These are phyloP conservation scores for Liopterus haemorrhoidalis DNA, from an alignment of 2,888 invertebrate genomes.

Conservation along the genomic window DNA sequence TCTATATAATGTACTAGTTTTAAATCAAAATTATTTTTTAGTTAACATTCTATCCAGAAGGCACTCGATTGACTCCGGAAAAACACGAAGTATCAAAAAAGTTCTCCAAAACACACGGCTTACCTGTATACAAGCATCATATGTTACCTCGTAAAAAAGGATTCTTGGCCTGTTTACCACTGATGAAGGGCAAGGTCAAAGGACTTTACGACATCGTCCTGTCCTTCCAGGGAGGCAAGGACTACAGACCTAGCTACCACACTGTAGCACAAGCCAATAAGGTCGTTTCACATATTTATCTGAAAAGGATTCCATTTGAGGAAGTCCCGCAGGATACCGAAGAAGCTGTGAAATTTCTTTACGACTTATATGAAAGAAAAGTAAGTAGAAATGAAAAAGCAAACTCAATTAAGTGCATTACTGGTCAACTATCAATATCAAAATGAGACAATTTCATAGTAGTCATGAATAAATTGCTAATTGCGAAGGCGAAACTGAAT, in stretches of 20 bases:
- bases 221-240: conserved; percentile 60
- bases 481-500: too few species aligned
- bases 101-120: conserved; percentile 79
- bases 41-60: conserved; percentile 87
- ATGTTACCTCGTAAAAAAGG: conserved; percentile 92
- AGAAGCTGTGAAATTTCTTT: conserved; percentile 72
- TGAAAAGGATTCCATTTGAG: conserved; percentile 75
- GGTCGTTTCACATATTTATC: conserved; percentile 68
- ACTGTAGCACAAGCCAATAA: conserved; percentile 67
- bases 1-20: too few species aligned
- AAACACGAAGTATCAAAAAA: conserved; percentile 84
- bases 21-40: conserved; percentile 45
- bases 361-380: conserved; percentile 74
- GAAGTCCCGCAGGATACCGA: conserved; percentile 70
- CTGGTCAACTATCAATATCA: too few species aligned
- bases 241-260: conserved; percentile 68
- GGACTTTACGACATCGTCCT: conserved; percentile 80
- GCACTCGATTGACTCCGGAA: conserved; percentile 80
- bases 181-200: conserved; percentile 72
- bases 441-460: too few species aligned
- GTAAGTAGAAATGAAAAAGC: too few species aligned
- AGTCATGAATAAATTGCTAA: too few species aligned
- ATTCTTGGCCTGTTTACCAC: conserved; percentile 78
- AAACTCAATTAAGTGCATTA: too few species aligned
- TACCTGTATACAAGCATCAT: conserved; percentile 81